Evolutionary conservation across 2,888 invertebrate species (phyloP).

Genomic region (Nezara viridula): DNA sequence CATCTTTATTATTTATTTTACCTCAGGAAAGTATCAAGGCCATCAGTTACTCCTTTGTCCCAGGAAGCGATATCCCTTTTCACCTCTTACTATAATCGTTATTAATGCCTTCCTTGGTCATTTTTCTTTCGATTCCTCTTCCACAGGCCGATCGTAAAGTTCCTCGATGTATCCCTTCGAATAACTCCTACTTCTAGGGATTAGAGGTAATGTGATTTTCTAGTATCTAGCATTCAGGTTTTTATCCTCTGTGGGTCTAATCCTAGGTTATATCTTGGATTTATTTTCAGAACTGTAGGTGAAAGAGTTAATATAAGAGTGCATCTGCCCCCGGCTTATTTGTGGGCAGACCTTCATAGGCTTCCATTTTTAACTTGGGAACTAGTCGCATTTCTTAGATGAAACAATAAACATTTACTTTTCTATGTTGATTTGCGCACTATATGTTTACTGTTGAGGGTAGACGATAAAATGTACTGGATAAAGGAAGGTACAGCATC

Average conservation of each 20-base stretch:
- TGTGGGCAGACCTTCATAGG: background rate
- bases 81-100: conserved; percentile 36
- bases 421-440: background rate
- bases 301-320: conserved; percentile 45
- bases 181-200: conserved; percentile 15
- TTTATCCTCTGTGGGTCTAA: background rate
- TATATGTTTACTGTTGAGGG: background rate
- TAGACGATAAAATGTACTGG: background rate
- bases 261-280: conserved; percentile 33
- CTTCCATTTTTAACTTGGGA: conserved; percentile 19
- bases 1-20: conserved; percentile 19
- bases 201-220: conserved; percentile 22
- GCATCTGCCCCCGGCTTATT: background rate
- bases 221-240: conserved; percentile 28
- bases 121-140: conserved; percentile 21
- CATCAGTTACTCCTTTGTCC: background rate
- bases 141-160: conserved; percentile 5
- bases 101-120: conserved; percentile 40
- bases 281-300: conserved; percentile 20
- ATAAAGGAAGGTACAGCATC: background rate
- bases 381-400: background rate
- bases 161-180: conserved; percentile 19
- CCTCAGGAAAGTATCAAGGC: background rate
- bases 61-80: conserved; percentile 11
- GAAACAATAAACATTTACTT: conserved; percentile 25